phyloP scores from a whole-genome alignment of 2,113 vertebrate genomes.

The Uropsilus gracilis region DNA sequence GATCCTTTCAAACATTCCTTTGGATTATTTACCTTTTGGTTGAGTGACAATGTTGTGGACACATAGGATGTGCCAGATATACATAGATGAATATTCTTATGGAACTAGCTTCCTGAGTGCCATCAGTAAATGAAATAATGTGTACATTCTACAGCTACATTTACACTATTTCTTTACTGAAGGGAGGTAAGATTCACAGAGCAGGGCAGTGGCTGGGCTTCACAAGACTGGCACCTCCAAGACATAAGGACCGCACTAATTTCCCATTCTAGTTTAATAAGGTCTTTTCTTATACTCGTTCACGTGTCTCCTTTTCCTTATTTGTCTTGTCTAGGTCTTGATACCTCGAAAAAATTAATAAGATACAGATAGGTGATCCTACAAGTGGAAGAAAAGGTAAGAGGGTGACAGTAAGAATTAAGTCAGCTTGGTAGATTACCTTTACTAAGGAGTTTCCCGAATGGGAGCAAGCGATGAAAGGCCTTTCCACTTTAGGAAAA shows the following conservation, averaged over 20 bases:
- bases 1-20: neutral
- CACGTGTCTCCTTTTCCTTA: neutral
- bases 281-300: neutral
- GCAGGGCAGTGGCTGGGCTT: neutral
- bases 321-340: neutral
- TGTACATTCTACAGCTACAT: neutral
- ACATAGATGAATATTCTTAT: neutral
- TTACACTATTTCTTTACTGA: neutral
- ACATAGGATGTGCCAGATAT: neutral
- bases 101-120: neutral
- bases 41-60: neutral
- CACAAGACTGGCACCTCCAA: too few species aligned
- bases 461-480: neutral
- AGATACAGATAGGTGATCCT: neutral
- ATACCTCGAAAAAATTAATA: neutral
- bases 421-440: neutral
- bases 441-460: neutral
- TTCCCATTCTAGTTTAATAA: neutral
- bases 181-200: neutral
- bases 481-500: neutral
- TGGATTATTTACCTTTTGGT: neutral
- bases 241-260: neutral
- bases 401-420: neutral
- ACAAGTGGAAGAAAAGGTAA: neutral
- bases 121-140: neutral